Percentiles rank a stretch among this genome's conserved stretches.
Evolutionary conservation across 2,888 invertebrate genomes (phyloP).

Genomic region (Apomyelois bistriatella): DNA sequence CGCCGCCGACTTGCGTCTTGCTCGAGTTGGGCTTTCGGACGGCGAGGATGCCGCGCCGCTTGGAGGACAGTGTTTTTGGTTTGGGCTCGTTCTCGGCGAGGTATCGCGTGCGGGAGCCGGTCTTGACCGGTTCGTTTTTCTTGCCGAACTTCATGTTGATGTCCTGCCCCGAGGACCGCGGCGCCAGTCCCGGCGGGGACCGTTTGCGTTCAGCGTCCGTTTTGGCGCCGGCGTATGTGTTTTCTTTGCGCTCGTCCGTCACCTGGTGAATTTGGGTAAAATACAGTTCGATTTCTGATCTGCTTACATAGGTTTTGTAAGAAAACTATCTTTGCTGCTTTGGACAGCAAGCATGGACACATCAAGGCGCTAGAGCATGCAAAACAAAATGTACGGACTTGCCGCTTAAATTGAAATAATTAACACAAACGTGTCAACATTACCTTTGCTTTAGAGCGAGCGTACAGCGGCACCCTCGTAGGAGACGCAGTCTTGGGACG

Average conservation of each 20-base stretch:
- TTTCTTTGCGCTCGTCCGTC: constrained; percentile 70
- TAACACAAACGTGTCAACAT: not conserved
- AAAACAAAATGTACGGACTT: no score
- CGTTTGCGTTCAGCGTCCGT: constrained; percentile 49
- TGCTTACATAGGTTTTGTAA: no score
- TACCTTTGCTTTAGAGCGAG: constrained; percentile 56
- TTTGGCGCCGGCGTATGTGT: constrained; percentile 63
- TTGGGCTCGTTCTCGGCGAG: constrained; percentile 62
- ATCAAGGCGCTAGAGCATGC: no score
- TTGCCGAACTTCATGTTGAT: constrained; percentile 50
- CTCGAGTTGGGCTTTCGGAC: constrained; percentile 64
- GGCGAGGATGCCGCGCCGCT: constrained; percentile 63
- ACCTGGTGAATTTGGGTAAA: constrained; percentile 20
- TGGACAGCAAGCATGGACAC: no score
- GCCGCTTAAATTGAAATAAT: not conserved
- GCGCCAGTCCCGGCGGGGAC: constrained; percentile 41
- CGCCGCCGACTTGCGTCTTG: constrained; percentile 53
- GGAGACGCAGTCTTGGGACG: constrained; percentile 64
- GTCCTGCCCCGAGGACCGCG: constrained; percentile 51
- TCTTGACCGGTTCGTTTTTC: constrained; percentile 55
- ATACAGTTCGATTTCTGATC: not conserved
- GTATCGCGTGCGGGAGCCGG: constrained; percentile 50
- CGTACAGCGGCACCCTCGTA: constrained; percentile 54
- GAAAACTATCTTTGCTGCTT: no score
- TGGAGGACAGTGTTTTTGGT: constrained; percentile 54